Base-by-base conservation (phyloP, 2,797 vertebrate genomes). In the Chloroceryle amazona region DNA sequence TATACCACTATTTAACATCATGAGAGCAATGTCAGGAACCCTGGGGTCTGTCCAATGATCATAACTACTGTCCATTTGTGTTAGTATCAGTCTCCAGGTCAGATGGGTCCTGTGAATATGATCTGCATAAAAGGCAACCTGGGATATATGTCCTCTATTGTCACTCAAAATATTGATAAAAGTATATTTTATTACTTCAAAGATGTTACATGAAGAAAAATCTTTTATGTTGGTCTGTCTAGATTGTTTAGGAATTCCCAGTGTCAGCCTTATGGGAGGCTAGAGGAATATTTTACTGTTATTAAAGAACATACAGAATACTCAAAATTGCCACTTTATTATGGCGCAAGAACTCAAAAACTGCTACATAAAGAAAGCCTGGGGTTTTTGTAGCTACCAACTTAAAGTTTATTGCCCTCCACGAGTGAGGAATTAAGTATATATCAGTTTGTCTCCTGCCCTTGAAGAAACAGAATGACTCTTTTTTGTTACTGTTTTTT, bases 301-400 rank as follows among this genome's bases (percentile, higher is more conserved):
- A 84, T 92, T 88, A 84, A 93, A 97, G 62, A 93, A 68, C 62
- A 91, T 76, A 96, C 14, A 85, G 88, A 95, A 97, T 60, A 60
- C 90, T 97, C 52, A 85, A 93, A 98, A 80, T 55, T 88, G 49
- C 44, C 81, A 51, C 75, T 89, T 81, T 96, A 92, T 88, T 84
- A 57, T 81, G 78, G 78, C 58, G n/a, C 51, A 90, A 93, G 51
- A 96, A 93, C 70, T 72, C 90, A 95, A 87, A 95, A 96, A 93
- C 23, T 89, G 78, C 71, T 87, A 89, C 96, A 91, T 97, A 97
- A 97, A 96, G 81, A 25, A 98, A 97, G 44, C 26, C 46, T 96
- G 37, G 95, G 31, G 75, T 93, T 90, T 92, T 97, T 97, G 60
- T 86, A 96, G 92, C 82, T 96, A 84, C 55, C 82, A 96, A 29